phyloP scores from a whole-genome alignment of 2,797 vertebrate species.

The Champsocephalus esox region DNA sequence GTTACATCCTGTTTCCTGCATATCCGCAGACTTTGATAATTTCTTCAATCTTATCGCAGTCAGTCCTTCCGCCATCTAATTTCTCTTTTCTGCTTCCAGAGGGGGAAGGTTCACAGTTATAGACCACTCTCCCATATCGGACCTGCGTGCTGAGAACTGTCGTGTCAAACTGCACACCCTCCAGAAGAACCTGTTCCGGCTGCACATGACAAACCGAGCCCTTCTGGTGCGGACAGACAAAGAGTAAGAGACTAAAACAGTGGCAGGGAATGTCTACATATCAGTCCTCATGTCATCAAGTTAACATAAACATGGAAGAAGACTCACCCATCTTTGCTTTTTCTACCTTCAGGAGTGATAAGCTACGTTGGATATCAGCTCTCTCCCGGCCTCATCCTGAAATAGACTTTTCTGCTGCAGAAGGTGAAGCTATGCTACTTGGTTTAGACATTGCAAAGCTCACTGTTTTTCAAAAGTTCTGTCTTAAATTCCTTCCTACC shows the following conservation, averaged over 20 bases:
- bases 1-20: constrained; percentile 37
- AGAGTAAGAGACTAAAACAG: constrained; percentile 85
- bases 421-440: constrained; percentile 82
- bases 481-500: background rate
- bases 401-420: constrained; percentile 88
- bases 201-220: constrained; percentile 85
- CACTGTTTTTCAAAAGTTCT: background rate
- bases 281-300: background rate
- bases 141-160: constrained; percentile 91
- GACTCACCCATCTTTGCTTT: constrained; percentile 2
- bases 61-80: constrained; percentile 12
- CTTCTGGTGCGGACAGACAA: constrained; percentile 92
- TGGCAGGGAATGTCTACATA: background rate
- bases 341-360: constrained; percentile 89
- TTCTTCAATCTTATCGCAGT: constrained; percentile 18
- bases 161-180: constrained; percentile 91
- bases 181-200: constrained; percentile 93
- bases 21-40: constrained; percentile 5
- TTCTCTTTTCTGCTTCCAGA: constrained; percentile 53
- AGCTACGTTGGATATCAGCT: constrained; percentile 97
- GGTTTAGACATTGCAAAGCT: background rate
- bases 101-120: constrained; percentile 93
- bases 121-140: constrained; percentile 89
- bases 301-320: background rate
- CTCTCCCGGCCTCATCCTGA: constrained; percentile 88